These are phyloP conservation scores for Andrena cerasifolii DNA, from an alignment of 1,140 invertebrate species.

Conservation along the genomic window DNA sequence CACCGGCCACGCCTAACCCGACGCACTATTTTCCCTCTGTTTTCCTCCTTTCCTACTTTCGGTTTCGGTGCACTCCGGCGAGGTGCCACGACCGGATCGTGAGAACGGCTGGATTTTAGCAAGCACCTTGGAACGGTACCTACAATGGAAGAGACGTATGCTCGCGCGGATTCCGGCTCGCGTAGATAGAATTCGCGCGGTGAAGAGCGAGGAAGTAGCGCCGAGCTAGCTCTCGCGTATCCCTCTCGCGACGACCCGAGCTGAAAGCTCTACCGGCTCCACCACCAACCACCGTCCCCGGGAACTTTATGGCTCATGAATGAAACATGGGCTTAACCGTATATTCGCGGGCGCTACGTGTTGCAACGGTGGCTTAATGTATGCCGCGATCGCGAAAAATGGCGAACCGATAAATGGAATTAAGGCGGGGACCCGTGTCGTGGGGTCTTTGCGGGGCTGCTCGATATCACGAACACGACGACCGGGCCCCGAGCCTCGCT, in stretches of 20 bases:
- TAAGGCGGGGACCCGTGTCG: slow-evolving; percentile 57
- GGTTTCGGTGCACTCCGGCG: not conserved
- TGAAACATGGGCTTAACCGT: slow-evolving; percentile 77
- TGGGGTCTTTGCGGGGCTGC: slow-evolving; percentile 46
- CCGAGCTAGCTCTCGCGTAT: slow-evolving; percentile 22
- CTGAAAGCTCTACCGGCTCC: slow-evolving; percentile 23
- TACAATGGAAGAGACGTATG: not conserved
- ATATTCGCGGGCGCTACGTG: slow-evolving; percentile 72
- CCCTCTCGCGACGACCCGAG: slow-evolving; percentile 29
- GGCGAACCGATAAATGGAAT: slow-evolving; percentile 71
- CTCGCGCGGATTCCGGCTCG: not conserved
- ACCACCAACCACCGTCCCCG: slow-evolving; percentile 43
- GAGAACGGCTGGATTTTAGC: slow-evolving; percentile 40
- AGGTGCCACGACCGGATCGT: not conserved
- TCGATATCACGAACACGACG: slow-evolving; percentile 38
- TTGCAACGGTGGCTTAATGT: slow-evolving; percentile 72
- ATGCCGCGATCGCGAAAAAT: slow-evolving; percentile 72
- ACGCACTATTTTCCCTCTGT: too few species aligned
- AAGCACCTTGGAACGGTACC: slow-evolving; percentile 24
- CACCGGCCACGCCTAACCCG: not conserved
- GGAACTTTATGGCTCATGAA: slow-evolving; percentile 80
- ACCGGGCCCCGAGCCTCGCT: slow-evolving; percentile 8
- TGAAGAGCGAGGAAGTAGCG: slow-evolving; percentile 43
- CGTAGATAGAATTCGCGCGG: slow-evolving; percentile 31
- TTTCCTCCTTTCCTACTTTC: not conserved